Base-by-base conservation (phyloP, 2,113 vertebrate genomes). In the Planiliza haematocheilus region DNA sequence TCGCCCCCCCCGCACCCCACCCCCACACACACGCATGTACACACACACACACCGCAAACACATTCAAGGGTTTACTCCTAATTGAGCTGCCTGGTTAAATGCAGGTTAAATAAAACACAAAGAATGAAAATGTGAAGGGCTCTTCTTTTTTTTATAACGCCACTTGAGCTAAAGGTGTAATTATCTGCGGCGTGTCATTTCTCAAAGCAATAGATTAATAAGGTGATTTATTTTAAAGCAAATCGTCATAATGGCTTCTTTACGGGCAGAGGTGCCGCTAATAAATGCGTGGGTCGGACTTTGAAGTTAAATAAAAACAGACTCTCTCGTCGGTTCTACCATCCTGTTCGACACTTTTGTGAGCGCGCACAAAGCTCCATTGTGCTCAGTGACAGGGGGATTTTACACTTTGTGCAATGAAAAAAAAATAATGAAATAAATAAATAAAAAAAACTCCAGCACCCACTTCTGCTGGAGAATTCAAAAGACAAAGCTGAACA, bases 41-140 rank as follows among this genome's bases (percentile, higher is more conserved):
- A 39, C 39, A 36, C 79, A n/a, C 68, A 58, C 30, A 58, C 55
- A 53, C 36, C 21, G 4, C n/a, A 51, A 77, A 67, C 1, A 10
- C 50, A 59, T 64, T 77, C 52, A 67, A 65, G 64, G 61, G 46
- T 71, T 83, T 67, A 21, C 57, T 81, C 72, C 81, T 82, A 85
- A 86, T 85, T 86, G 70, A 85, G 75, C 77, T 52, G 63, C 64
- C 69, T 79, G 56, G 79, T 75, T 89, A 73, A 88, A 81, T 73
- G 77, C 74, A 67, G 71, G 74, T 74, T 82, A 76, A 87, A 82
- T 79, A 71, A 52, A 84, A 87, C 53, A 51, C 43, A 74, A 76
- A 74, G 41, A 74, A 30, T 34, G 20, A 49, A 78, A 79, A 74
- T 59, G 67, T 58, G 42, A 79, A 42, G 48, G 30, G 62, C 50